phyloP scores from a whole-genome alignment of 2,888 invertebrate species.

The Eilema caniola region DNA sequence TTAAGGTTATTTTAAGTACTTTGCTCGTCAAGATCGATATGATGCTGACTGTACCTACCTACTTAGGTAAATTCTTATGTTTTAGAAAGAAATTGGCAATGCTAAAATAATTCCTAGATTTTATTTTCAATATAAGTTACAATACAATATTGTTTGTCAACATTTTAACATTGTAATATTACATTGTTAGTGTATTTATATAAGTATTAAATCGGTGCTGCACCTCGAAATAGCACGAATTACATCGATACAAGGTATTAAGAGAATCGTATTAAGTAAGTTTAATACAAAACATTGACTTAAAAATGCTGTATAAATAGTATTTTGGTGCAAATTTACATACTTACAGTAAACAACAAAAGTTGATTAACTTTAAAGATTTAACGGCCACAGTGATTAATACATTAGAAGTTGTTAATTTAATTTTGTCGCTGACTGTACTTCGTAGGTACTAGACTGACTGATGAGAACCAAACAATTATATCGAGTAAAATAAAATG shows the following conservation, averaged over 20 bases:
- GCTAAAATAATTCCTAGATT: constrained; percentile 17
- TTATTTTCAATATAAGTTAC: constrained; percentile 52
- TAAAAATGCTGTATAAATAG: constrained; percentile 1
- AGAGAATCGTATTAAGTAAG: constrained; percentile 21
- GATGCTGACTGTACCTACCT: no score
- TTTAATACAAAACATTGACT: constrained; percentile 23
- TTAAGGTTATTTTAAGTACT: no score
- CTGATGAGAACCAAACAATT: no score
- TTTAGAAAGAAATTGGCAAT: constrained; percentile 7
- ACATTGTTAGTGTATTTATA: constrained; percentile 11
- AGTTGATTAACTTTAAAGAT: no score
- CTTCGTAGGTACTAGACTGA: no score
- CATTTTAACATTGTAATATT: constrained; percentile 55
- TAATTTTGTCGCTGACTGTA: no score
- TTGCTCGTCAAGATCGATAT: no score
- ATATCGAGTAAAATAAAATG: no score
- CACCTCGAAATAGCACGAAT: constrained; percentile 37
- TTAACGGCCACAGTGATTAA: no score
- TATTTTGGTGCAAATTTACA: background rate
- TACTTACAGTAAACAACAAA: no score
- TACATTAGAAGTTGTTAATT: no score
- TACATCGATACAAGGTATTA: constrained; percentile 22
- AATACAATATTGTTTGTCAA: constrained; percentile 65
- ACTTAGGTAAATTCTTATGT: no score
- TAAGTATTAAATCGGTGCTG: constrained; percentile 27